These are phyloP conservation scores for Thelaira solivaga DNA, from an alignment of 2,888 invertebrate genomes.

Conservation along the genomic window DNA sequence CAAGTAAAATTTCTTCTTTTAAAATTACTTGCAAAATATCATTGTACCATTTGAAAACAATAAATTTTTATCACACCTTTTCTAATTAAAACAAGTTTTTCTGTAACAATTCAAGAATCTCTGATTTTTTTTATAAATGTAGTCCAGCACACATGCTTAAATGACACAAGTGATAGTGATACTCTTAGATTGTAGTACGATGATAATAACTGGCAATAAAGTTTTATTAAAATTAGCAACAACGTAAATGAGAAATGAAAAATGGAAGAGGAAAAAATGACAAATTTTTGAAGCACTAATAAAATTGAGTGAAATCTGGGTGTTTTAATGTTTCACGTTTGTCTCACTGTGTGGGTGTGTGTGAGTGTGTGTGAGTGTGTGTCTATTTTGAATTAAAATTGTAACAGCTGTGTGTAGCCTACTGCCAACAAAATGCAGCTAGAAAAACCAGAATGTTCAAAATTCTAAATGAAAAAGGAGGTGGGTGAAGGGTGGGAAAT, in stretches of 20 bases:
- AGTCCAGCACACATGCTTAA: not conserved
- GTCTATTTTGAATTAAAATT: constrained; percentile 51
- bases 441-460: not conserved
- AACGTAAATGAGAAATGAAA: constrained; percentile 17
- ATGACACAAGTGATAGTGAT: constrained; percentile 23
- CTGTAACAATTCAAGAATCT: not conserved
- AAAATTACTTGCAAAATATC: no score
- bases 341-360: no score
- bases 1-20: no score
- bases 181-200: constrained; percentile 26
- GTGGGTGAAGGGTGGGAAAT: constrained; percentile 16
- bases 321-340: not conserved
- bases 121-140: constrained; percentile 9
- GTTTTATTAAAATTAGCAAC: constrained; percentile 60
- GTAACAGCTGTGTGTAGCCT: constrained; percentile 53
- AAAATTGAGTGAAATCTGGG: constrained; percentile 34
- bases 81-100: not conserved
- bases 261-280: constrained; percentile 1
- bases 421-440: constrained; percentile 26
- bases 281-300: constrained; percentile 49
- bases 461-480: constrained; percentile 15
- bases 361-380: no score
- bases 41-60: no score
- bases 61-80: no score
- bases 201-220: constrained; percentile 46